Conservation (phyloP, 2,888 invertebrate species). For the Phalera bucephala region DNA sequence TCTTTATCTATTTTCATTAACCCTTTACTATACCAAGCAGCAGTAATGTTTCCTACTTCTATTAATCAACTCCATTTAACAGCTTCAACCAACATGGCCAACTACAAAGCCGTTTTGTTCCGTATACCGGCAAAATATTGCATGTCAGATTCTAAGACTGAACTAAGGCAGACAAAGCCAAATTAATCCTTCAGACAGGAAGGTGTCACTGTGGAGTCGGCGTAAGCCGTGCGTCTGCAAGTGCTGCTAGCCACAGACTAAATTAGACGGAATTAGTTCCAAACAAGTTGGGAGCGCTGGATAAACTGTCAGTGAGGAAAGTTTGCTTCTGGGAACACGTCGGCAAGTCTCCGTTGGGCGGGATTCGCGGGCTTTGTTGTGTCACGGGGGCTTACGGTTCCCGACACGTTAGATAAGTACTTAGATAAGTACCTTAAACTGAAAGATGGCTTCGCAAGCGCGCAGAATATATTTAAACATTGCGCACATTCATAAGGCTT, state of each 20-base stretch:
- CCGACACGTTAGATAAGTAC: slow-evolving; percentile 31
- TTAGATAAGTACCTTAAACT: slow-evolving; percentile 28
- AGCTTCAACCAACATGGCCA: too few species aligned
- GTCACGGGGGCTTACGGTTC: slow-evolving; percentile 30
- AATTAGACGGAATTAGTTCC: slow-evolving; percentile 63
- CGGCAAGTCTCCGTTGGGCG: slow-evolving; percentile 22
- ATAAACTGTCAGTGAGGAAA: slow-evolving; percentile 50
- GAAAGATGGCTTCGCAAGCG: slow-evolving; percentile 11
- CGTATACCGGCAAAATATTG: slow-evolving; percentile 22
- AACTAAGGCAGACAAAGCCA: slow-evolving; percentile 45
- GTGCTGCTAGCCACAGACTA: slow-evolving; percentile 38
- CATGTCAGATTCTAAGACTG: slow-evolving; percentile 34
- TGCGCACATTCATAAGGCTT: not conserved
- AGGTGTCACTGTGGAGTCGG: slow-evolving; percentile 40
- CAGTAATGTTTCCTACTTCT: too few species aligned
- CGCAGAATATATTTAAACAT: slow-evolving; percentile 8
- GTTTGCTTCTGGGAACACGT: slow-evolving; percentile 35
- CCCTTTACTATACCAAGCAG: too few species aligned
- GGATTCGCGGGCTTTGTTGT: slow-evolving; percentile 34
- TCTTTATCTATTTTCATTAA: too few species aligned
- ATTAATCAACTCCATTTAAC: too few species aligned
- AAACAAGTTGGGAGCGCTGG: slow-evolving; percentile 48
- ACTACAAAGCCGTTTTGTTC: too few species aligned
- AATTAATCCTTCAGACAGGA: slow-evolving; percentile 55
- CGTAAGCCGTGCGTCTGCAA: slow-evolving; percentile 44